Evolutionary conservation across 2,797 vertebrate species (phyloP).

Genomic region (Poliocrania exsul): DNA sequence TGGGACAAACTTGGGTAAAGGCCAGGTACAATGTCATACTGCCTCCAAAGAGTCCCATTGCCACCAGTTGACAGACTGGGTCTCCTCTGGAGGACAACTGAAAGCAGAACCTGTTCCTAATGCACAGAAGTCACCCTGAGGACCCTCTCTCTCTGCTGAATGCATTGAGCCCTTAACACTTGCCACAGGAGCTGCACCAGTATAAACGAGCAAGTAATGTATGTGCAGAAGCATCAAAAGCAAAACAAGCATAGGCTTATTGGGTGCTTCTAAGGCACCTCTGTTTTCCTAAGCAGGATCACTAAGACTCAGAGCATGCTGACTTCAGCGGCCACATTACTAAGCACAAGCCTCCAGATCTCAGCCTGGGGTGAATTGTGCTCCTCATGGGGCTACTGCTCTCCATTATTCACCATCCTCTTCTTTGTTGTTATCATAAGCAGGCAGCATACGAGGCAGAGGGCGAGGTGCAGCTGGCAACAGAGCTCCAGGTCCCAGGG

Average conservation of each 20-base stretch:
- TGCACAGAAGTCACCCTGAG: background rate
- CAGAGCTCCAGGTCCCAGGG: slow-evolving; percentile 93
- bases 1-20: background rate
- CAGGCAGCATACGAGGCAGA: slow-evolving; percentile 98
- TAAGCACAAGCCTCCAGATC: background rate
- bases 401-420: slow-evolving; percentile 45
- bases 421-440: slow-evolving; percentile 88
- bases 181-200: background rate
- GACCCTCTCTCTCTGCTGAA: background rate
- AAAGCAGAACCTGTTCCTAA: background rate
- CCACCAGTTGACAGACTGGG: background rate
- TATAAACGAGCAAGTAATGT: background rate
- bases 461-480: slow-evolving; percentile 93
- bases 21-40: background rate
- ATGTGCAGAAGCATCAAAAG: background rate
- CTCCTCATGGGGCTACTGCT: background rate
- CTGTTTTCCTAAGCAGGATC: background rate
- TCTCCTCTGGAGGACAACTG: background rate
- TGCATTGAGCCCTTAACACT: background rate
- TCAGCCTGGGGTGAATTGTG: background rate
- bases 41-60: background rate
- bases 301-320: background rate
- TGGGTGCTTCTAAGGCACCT: background rate
- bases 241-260: background rate
- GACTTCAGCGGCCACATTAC: background rate